A percentile compares a stretch with the other conserved stretches of the same genome.
Conservation (phyloP, 2,888 invertebrate species). For the Dusona sp. region DNA sequence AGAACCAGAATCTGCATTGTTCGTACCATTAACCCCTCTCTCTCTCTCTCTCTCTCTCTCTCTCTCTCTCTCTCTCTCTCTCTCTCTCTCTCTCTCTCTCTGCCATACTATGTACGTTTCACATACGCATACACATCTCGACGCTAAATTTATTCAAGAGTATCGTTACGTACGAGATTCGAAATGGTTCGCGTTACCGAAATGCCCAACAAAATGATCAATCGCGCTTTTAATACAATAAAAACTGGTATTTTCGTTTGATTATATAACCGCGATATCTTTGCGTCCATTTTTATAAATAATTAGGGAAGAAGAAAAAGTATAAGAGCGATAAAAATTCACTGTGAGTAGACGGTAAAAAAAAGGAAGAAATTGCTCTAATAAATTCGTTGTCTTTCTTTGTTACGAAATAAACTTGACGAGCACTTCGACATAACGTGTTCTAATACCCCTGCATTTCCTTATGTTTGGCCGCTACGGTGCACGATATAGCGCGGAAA, state of each 20-base stretch:
- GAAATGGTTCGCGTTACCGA: neutral
- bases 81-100: neutral
- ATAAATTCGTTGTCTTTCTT: neutral
- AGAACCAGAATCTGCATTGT: neutral
- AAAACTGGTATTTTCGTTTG: neutral
- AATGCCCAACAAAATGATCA: slow-evolving; percentile 10
- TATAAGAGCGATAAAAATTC: neutral
- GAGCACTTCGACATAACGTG: neutral
- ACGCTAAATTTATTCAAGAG: slow-evolving; percentile 15
- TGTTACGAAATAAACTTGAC: neutral
- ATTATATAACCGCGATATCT: neutral
- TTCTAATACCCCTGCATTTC: neutral
- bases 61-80: neutral
- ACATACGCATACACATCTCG: neutral
- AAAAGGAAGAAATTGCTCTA: neutral
- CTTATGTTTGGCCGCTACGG: neutral
- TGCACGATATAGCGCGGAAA: neutral
- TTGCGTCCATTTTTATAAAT: neutral
- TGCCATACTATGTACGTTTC: neutral
- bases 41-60: too few relatives aligned
- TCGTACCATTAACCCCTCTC: neutral
- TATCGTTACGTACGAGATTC: neutral
- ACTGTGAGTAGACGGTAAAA: neutral
- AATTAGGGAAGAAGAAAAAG: neutral
- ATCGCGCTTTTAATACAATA: neutral